These are phyloP conservation scores for Nemotelus pantherinus DNA, from an alignment of 2,888 invertebrate species.

Conservation along the genomic window DNA sequence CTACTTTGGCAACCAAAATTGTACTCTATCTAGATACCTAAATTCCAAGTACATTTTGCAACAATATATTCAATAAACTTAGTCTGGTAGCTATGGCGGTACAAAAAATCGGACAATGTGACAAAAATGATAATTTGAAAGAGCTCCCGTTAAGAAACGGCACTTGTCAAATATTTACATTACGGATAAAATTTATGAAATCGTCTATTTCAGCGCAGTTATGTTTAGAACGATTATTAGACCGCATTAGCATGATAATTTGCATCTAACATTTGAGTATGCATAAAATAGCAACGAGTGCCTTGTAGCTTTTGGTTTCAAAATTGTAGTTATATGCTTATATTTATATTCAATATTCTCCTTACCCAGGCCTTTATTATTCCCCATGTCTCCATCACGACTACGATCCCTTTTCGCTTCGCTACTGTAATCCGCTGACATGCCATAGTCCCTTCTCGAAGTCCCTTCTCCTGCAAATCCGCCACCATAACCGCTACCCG, in stretches of 20 bases:
- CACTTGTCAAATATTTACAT: too few species aligned
- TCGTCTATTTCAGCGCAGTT: neutral
- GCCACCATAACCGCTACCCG: neutral
- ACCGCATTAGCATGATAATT: neutral
- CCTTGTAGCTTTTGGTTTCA: neutral
- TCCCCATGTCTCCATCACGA: neutral
- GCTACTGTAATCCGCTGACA: constrained; percentile 1
- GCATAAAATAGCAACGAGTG: neutral
- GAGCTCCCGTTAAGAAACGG: too few species aligned
- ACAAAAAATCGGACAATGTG: too few species aligned
- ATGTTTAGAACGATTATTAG: neutral
- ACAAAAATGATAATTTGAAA: too few species aligned
- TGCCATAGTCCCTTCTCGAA: constrained; percentile 7
- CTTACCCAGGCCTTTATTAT: constrained; percentile 8
- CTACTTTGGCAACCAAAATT: too few species aligned
- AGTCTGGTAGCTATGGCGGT: too few species aligned
- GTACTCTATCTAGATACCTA: too few species aligned
- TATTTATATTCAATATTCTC: neutral
- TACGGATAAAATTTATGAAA: too few species aligned
- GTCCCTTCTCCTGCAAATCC: constrained; percentile 21
- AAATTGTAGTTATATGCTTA: neutral
- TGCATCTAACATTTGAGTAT: too few species aligned
- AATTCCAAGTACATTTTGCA: too few species aligned
- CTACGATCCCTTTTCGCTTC: constrained; percentile 4
- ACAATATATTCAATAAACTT: too few species aligned